Percentiles rank a stretch among this genome's conserved stretches.
Conservation (phyloP, 2,113 vertebrate species). For the Sebastes fasciatus region DNA sequence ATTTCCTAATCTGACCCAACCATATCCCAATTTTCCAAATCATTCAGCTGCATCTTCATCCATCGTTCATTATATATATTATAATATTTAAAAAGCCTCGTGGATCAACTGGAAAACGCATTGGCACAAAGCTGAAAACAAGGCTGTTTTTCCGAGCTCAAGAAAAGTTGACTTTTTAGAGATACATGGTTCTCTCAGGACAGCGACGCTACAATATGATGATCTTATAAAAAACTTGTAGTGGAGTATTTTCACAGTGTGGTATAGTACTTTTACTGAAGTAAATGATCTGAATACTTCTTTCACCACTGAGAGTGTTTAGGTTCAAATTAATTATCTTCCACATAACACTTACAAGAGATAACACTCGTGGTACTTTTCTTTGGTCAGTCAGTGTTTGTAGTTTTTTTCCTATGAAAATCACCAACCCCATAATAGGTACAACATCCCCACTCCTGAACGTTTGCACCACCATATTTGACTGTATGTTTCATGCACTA, state of each 20-base stretch:
- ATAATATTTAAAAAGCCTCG: not conserved
- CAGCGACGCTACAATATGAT: too few relatives aligned
- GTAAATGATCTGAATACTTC: not conserved
- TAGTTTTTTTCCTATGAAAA: not conserved
- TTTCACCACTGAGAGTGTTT: not conserved
- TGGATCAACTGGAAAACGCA: too few relatives aligned
- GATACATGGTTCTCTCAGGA: not conserved
- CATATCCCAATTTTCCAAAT: too few relatives aligned
- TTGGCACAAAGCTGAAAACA: too few relatives aligned
- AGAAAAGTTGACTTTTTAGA: too few relatives aligned
- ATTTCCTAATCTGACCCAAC: too few relatives aligned
- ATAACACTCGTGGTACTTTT: not conserved
- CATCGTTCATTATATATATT: too few relatives aligned
- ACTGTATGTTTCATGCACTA: not conserved
- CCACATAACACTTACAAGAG: not conserved
- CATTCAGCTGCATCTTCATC: too few relatives aligned
- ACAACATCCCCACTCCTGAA: not conserved
- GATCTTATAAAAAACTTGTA: too few relatives aligned
- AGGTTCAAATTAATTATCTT: conserved; percentile 12
- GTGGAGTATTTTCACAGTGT: too few relatives aligned
- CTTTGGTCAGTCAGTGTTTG: not conserved
- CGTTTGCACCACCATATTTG: not conserved
- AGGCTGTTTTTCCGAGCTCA: too few relatives aligned
- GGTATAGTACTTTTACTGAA: not conserved
- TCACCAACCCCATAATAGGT: not conserved